A percentile compares a stretch with the other conserved stretches of the same genome.
Conservation (phyloP, 2,888 invertebrate species). For the Tridacna crocea region DNA sequence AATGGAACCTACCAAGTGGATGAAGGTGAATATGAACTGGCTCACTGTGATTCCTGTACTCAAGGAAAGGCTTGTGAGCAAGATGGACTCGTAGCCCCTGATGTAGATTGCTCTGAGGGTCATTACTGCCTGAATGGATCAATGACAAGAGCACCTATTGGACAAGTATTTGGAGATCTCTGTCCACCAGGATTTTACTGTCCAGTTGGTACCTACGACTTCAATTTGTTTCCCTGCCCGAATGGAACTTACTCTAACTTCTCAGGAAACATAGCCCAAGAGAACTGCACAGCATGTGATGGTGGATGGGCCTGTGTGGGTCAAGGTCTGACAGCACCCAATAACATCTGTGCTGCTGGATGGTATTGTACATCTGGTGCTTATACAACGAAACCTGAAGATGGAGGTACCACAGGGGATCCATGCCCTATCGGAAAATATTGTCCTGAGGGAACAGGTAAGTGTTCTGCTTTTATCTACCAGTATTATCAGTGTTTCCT, state of each 20-base stretch:
- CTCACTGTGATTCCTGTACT: conserved; percentile 77
- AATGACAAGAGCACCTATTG: conserved; percentile 67
- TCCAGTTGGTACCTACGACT: conserved; percentile 76
- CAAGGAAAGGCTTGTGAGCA: conserved; percentile 79
- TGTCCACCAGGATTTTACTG: conserved; percentile 82
- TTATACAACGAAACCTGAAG: conserved; percentile 76
- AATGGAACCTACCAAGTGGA: conserved; percentile 76
- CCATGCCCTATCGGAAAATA: conserved; percentile 79
- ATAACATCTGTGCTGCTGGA: conserved; percentile 79
- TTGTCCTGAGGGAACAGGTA: conserved; percentile 80
- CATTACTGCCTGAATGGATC: conserved; percentile 79
- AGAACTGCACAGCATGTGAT: conserved; percentile 79
- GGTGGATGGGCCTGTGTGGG: conserved; percentile 80
- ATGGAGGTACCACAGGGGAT: conserved; percentile 81
- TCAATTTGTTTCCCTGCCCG: conserved; percentile 74
- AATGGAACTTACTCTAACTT: conserved; percentile 82
- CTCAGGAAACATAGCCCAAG: conserved; percentile 70
- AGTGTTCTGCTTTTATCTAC: conserved; percentile 1
- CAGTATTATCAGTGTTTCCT: background rate
- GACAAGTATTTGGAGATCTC: conserved; percentile 71
- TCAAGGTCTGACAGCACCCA: conserved; percentile 75
- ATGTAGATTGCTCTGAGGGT: conserved; percentile 75
- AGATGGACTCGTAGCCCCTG: conserved; percentile 74
- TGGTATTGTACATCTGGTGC: conserved; percentile 80
- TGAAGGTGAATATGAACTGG: conserved; percentile 70